Evolutionary conservation across 2,888 invertebrate genomes (phyloP), one percentile per base, ranked within the genome.

Genomic region (Synanthedon myopaeformis): DNA sequence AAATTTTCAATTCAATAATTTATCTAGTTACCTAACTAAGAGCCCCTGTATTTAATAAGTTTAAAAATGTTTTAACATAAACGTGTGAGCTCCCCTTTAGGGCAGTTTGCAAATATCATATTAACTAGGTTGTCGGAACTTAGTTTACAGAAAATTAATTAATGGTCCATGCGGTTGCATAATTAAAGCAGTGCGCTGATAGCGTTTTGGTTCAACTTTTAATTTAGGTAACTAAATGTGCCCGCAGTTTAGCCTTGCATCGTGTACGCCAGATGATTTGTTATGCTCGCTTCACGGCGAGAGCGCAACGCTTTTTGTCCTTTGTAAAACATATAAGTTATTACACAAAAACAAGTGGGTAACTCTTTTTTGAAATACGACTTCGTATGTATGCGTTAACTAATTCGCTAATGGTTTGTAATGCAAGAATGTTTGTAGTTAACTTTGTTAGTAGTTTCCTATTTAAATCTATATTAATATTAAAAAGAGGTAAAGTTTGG

Each of bases 131-230:
- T 45, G 45, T 45, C 14, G 45, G 45, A 45, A 45, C 13, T 45
- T 45, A 45, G 45, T 45, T 11, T 69, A 60, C 62, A 67, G 63
- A 45, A 67, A 72, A 75, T 72, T 67, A 73, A 73, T 70, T 67
- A 72, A 70, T 70, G 63, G 64, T 59, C 64, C 68, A 62, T 63
- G 66, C 56, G 67, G 63, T 61, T 66, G 70, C 68, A 70, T 70
- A 67, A 69, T 70, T 69, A 66, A 61, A 58, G 51, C 28, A 55
- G 49, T 45, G 45, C 45, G 45, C 45, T 45, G 45, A 45, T 45
- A 45, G 45, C 8, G 45, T 45, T 45, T 45, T 45, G 45, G 45
- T 45, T 45, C 45, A 45, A 45, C 45, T 45, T 50, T 56, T 55
- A 56, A 56, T 56, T 56, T 52, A 41, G 53, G 52, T 11, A 54